Evolutionary conservation across 2,888 invertebrate species (phyloP), one percentile per base, ranked within the genome.

Genomic region (Acrobasis repandana): DNA sequence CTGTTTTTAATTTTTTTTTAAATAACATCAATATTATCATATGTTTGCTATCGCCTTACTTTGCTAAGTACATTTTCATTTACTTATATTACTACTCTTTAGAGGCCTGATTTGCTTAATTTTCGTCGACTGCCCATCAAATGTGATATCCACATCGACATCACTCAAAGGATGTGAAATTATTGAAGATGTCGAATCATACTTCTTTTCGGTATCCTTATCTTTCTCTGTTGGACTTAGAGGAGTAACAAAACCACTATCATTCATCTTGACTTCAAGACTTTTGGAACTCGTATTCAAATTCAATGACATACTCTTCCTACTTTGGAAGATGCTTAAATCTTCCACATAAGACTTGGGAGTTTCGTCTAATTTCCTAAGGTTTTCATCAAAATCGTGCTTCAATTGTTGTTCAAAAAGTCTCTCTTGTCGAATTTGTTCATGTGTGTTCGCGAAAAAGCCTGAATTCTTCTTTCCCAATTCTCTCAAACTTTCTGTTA

Each of bases 81-180:
- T 51, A 51, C 16, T 59, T 52, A 33, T 56, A 51, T 51, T 50
- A 38, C 51, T 48, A 50, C 61, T 65, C 58, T 72, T 82, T 0
- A 90, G 70, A 11, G 95, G 94, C 65, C 95, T 93, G 33, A 96
- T 94, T 59, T 95, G 95, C 78, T 96, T 96, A 63, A 97, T 84
- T 77, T 97, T 96, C 0, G 96, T 96, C 0, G 96, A 96, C 15
- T 90, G 91, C 8, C 96, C 96, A 71, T 96, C 96, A 75, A 95
- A 97, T 66, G 95, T 95, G 52, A 97, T 96, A 75, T 95, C 95
- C 0, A 96, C 96, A 76, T 96, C 97, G 63, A 95, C 95, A 73
- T 95, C 95, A 67, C 96, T 96, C 4, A 97, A 76, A 0, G 97
- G 97, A 86, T 96, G 97, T 56, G 93, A 93, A 1, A 91, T 76